Evolutionary conservation across 2,888 invertebrate species (phyloP), one percentile per base, ranked within the genome.

Genomic region (Lampropteryx suffumata): DNA sequence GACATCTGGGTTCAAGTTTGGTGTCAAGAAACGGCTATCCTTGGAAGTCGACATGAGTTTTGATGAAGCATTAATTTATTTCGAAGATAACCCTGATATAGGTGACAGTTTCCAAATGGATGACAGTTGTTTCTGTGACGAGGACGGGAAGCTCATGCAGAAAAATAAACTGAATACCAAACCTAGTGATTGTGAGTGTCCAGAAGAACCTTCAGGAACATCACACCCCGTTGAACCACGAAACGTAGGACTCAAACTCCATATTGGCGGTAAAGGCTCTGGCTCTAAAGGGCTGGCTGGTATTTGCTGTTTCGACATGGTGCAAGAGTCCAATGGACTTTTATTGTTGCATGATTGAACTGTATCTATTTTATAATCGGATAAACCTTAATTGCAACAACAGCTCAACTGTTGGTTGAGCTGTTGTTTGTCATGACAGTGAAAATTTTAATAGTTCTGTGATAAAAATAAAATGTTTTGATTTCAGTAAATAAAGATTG

Each of bases 1-100:
- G 11, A 68, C 63, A 0, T 82, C 82, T 3, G 82, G 79, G 11
- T 80, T 80, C 35, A 75, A 65, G 61, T 40, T 80, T 7, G 51
- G 60, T 28, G 46, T 62, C 4, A 52, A 49, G 8, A 71, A 67
- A 40, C 69, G 30, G 45, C 44, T 41, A 3, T 27, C 55, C 3
- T 8, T 59, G 0, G 66, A 65, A 14, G 53, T 59, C 1, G 65
- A 70, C 12, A 59, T 75, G 56, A 76, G 68, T 52, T 74, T 73
- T 17, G 76, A 80, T 47, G 76, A 80, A 21, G 67, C 71, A 8
- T 34, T 76, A 1, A 46, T 57, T 13, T 77, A 68, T 34, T 61
- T 43, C 34, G 53, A 49, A 35, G 27, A 34, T 28, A 32, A 45
- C 47, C 49, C 48, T 45, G 57, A 64, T 10, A 59, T 64, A 37